Conservation (phyloP, 2,888 invertebrate genomes). For the Sesia apiformis region DNA sequence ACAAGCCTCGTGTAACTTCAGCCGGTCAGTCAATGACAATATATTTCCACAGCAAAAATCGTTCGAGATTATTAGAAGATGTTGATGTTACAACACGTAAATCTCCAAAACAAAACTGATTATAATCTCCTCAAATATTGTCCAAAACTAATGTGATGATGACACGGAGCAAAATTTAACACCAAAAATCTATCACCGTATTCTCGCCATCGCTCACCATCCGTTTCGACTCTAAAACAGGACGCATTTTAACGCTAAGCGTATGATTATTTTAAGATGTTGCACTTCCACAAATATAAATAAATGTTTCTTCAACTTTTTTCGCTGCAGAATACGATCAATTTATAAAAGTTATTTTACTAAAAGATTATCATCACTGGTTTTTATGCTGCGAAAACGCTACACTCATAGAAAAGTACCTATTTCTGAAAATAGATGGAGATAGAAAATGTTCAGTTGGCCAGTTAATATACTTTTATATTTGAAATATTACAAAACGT, state of each 20-base stretch:
- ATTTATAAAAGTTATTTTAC: conserved; percentile 71
- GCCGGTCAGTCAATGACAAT: conserved; percentile 76
- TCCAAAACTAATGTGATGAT: conserved; percentile 64
- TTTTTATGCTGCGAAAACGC: conserved; percentile 77
- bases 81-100: conserved; percentile 50
- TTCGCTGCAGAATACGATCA: conserved; percentile 59
- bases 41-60: conserved; percentile 64
- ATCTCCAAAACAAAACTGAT: conserved; percentile 53
- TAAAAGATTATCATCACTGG: conserved; percentile 78
- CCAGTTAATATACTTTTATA: conserved; percentile 38
- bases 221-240: conserved; percentile 69
- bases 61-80: conserved; percentile 47
- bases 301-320: conserved; percentile 57
- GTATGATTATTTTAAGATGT: conserved; percentile 57
- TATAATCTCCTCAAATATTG: conserved; percentile 50
- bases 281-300: conserved; percentile 67
- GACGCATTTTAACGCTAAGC: conserved; percentile 73
- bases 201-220: conserved; percentile 75
- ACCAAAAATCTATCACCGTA: conserved; percentile 75
- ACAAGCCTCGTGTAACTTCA: conserved; percentile 76
- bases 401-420: conserved; percentile 77
- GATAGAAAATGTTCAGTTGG: conserved; percentile 73
- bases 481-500: background rate
- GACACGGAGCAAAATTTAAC: conserved; percentile 74
- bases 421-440: conserved; percentile 82